Conservation (phyloP, 2,888 invertebrate genomes). For the Habrosyne pyritoides region DNA sequence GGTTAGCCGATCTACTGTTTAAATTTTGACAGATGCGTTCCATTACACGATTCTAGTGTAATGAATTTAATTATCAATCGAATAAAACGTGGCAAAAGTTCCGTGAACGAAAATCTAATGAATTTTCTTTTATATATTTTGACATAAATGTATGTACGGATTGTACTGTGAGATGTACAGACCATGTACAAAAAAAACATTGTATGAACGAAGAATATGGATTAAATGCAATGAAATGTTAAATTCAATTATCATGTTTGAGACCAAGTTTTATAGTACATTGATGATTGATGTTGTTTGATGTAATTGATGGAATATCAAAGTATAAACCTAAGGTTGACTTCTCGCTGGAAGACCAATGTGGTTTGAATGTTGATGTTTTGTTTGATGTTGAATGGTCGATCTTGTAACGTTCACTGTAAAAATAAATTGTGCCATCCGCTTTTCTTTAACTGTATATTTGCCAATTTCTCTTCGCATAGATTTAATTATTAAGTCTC, state of each 20-base stretch:
- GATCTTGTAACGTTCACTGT: slow-evolving; percentile 58
- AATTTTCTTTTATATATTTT: slow-evolving; percentile 41
- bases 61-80: slow-evolving; percentile 29
- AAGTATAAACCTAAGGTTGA: slow-evolving; percentile 23
- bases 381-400: slow-evolving; percentile 43
- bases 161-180: slow-evolving; percentile 71
- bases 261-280: slow-evolving; percentile 68
- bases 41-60: slow-evolving; percentile 24
- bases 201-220: slow-evolving; percentile 37
- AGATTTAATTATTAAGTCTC: slow-evolving; percentile 38
- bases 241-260: slow-evolving; percentile 58
- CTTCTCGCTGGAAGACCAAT: slow-evolving; percentile 51
- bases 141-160: slow-evolving; percentile 56
- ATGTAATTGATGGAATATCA: slow-evolving; percentile 32
- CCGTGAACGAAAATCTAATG: slow-evolving; percentile 50
- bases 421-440: slow-evolving; percentile 76
- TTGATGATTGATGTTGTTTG: too few relatives aligned
- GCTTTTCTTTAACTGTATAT: slow-evolving; percentile 73
- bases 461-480: slow-evolving; percentile 54
- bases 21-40: slow-evolving; percentile 41
- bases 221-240: slow-evolving; percentile 35
- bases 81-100: slow-evolving; percentile 73
- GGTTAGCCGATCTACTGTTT: slow-evolving; percentile 36
- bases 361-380: slow-evolving; percentile 46
- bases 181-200: slow-evolving; percentile 52